Percentiles rank a stretch among this genome's conserved stretches.
These are phyloP conservation scores for Scaptodrosophila latifasciaeformis DNA, from an alignment of 2,888 invertebrate species.

Conservation along the genomic window DNA sequence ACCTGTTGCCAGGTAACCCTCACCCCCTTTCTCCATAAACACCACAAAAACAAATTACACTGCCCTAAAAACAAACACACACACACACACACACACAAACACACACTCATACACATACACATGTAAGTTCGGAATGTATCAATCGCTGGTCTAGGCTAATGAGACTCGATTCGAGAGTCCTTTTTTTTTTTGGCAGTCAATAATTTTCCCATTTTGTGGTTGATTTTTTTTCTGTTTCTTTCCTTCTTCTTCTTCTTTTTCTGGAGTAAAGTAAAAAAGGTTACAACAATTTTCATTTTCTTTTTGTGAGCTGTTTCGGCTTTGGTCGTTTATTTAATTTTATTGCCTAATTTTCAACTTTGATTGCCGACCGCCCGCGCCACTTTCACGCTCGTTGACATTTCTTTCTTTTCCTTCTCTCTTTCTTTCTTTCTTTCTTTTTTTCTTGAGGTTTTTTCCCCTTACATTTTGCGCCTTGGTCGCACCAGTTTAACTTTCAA, in stretches of 20 bases:
- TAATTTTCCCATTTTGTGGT: constrained; percentile 46
- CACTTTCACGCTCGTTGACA: constrained; percentile 63
- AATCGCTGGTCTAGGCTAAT: too few relatives aligned
- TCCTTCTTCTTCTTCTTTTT: constrained; percentile 19
- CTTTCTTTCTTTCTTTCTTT: constrained; percentile 20
- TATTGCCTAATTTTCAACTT: constrained; percentile 68
- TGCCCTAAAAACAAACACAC: too few relatives aligned
- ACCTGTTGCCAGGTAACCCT: constrained; percentile 60
- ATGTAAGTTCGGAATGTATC: too few relatives aligned
- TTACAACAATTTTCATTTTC: constrained; percentile 37
- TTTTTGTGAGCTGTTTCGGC: constrained; percentile 34
- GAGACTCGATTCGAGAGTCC: too few relatives aligned
- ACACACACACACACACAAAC: too few relatives aligned
- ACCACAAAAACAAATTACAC: too few relatives aligned
- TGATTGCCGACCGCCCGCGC: constrained; percentile 45
- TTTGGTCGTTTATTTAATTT: constrained; percentile 65
- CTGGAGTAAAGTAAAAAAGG: constrained; percentile 45
- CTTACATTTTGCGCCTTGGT: constrained; percentile 15
- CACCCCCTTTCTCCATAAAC: too few relatives aligned
- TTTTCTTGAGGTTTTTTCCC: constrained; percentile 21
- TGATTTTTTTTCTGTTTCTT: constrained; percentile 29
- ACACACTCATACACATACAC: too few relatives aligned
- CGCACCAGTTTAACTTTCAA: constrained; percentile 40
- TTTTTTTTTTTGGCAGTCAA: constrained; percentile 49
- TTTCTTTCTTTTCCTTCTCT: constrained; percentile 32